These are phyloP conservation scores for Zosterops borbonicus DNA, from an alignment of 2,113 vertebrate genomes.

Conservation along the genomic window DNA sequence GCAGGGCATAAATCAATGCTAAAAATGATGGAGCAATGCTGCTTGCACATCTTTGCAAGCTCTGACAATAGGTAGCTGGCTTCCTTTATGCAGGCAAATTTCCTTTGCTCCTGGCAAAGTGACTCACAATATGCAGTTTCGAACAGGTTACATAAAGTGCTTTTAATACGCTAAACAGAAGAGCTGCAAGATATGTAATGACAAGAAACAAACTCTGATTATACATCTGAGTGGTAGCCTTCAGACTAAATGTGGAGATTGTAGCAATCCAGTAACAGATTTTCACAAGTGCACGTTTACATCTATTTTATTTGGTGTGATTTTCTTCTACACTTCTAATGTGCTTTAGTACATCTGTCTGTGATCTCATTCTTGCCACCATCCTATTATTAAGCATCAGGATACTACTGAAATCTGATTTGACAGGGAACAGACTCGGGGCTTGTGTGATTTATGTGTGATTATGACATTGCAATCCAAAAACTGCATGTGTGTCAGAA, in stretches of 20 bases:
- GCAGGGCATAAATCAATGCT: not conserved
- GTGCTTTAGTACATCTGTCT: not conserved
- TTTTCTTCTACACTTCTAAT: not conserved
- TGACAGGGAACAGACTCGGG: not conserved
- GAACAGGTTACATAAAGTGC: not conserved
- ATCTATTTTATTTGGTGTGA: not conserved
- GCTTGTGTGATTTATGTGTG: not conserved
- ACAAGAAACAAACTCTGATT: not conserved
- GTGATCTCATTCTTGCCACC: not conserved
- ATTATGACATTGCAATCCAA: not conserved
- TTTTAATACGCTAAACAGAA: not conserved
- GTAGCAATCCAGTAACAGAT: not conserved
- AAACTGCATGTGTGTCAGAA: not conserved
- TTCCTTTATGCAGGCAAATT: not conserved
- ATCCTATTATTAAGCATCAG: not conserved
- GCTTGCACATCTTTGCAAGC: not conserved
- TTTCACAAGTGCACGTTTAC: not conserved
- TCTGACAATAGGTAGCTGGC: not conserved
- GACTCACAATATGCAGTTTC: fast-evolving
- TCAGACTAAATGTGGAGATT: not conserved
- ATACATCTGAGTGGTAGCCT: not conserved
- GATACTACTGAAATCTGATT: not conserved
- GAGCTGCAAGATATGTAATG: not conserved
- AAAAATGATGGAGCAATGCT: not conserved
- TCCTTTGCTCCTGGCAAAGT: not conserved